Percentiles rank a stretch among this genome's conserved stretches.
phyloP scores from a whole-genome alignment of 1,140 invertebrate species.

The Zaprionus camerounensis region DNA sequence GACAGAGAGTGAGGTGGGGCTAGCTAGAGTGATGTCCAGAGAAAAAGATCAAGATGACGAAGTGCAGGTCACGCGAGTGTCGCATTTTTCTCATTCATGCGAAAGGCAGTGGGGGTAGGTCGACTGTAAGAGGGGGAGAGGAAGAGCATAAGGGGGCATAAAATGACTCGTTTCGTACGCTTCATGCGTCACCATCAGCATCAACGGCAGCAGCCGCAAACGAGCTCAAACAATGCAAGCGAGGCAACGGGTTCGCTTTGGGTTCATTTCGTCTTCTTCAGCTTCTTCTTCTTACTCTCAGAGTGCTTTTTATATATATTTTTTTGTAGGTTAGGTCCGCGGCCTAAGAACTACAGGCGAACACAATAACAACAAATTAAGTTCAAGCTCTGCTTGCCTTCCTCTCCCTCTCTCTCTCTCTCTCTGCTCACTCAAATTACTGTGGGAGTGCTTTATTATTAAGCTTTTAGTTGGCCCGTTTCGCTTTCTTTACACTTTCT shows the following conservation, averaged over 20 bases:
- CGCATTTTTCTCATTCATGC: constrained; percentile 45
- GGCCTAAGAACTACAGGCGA: constrained; percentile 11
- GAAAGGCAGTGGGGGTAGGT: not conserved
- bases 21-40: constrained; percentile 4
- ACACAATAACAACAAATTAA: constrained; percentile 47
- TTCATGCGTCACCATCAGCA: constrained; percentile 13
- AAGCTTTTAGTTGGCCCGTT: constrained; percentile 43
- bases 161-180: constrained; percentile 46
- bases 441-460: constrained; percentile 54
- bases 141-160: constrained; percentile 13
- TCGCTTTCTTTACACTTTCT: constrained; percentile 28
- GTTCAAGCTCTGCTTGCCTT: constrained; percentile 29
- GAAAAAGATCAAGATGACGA: constrained; percentile 71
- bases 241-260: not conserved
- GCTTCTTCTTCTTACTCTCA: not conserved
- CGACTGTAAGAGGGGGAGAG: too few species aligned
- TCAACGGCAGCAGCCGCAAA: constrained; percentile 4
- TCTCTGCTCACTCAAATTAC: constrained; percentile 15
- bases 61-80: constrained; percentile 65
- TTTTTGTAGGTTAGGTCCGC: constrained; percentile 11
- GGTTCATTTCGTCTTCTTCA: not conserved
- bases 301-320: not conserved
- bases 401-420: not conserved
- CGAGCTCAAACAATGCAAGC: constrained; percentile 19
- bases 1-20: not conserved